Conservation (phyloP, 2,888 invertebrate species). For the Drosophila recens region DNA sequence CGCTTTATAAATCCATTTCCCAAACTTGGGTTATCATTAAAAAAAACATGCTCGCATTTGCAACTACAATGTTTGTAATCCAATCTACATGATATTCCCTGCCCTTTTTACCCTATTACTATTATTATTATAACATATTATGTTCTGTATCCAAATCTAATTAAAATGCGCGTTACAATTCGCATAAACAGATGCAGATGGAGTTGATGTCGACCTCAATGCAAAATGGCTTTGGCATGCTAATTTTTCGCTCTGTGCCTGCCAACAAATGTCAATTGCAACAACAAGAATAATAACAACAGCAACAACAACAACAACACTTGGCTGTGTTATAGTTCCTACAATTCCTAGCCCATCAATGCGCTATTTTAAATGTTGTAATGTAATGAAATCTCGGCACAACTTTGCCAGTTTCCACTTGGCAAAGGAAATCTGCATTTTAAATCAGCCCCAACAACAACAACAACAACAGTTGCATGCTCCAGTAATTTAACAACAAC, state of each 20-base stretch:
- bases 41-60: constrained; percentile 19
- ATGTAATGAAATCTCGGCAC: constrained; percentile 55
- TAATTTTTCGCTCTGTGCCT: constrained; percentile 33
- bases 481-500: constrained; percentile 63
- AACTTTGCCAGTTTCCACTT: constrained; percentile 40
- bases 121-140: constrained; percentile 2
- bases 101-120: not conserved
- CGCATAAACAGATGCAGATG: constrained; percentile 45
- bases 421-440: constrained; percentile 74
- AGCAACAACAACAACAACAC: not conserved
- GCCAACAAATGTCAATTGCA: constrained; percentile 52
- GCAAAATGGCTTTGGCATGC: constrained; percentile 61
- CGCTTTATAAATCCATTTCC: constrained; percentile 49
- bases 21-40: constrained; percentile 34
- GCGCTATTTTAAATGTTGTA: constrained; percentile 48
- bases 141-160: constrained; percentile 56
- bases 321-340: constrained; percentile 5
- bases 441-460: constrained; percentile 58
- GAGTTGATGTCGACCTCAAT: constrained; percentile 52
- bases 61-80: constrained; percentile 3
- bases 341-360: constrained; percentile 59
- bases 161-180: constrained; percentile 74
- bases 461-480: constrained; percentile 58
- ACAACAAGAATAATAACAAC: constrained; percentile 7
- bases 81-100: constrained; percentile 23